Conservation (phyloP, 1,140 invertebrate species). For the Drosophila jambulina region DNA sequence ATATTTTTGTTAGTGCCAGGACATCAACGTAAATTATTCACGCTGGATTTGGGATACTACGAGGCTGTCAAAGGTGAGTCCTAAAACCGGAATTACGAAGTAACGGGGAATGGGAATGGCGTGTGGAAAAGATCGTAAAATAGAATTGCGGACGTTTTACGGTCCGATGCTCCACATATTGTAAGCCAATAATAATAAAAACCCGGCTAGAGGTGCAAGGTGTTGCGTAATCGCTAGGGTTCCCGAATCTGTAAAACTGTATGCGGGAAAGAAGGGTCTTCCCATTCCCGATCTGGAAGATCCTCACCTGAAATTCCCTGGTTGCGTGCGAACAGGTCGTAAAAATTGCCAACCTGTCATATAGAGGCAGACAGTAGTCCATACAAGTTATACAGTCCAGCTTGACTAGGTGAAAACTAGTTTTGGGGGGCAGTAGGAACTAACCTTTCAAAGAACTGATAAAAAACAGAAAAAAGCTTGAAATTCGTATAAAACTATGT, state of each 20-base stretch:
- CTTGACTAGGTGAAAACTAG: slow-evolving; percentile 11
- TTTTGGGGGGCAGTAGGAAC: slow-evolving; percentile 7
- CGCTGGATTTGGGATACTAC: slow-evolving; percentile 85
- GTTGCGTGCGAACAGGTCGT: slow-evolving; percentile 42
- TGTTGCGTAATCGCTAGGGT: slow-evolving; percentile 38
- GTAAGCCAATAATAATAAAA: slow-evolving; percentile 43
- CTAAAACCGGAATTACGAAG: slow-evolving; percentile 21
- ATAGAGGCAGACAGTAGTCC: slow-evolving; percentile 7
- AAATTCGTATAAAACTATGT: not conserved
- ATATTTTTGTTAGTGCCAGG: slow-evolving; percentile 53
- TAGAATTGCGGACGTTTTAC: slow-evolving; percentile 31
- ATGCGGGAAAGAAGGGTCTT: slow-evolving; percentile 24
- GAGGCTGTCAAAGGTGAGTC: slow-evolving; percentile 83
- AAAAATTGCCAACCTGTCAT: slow-evolving; percentile 40
- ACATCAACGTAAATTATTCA: slow-evolving; percentile 81
- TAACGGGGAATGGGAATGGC: not conserved
- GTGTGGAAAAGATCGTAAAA: slow-evolving; percentile 21
- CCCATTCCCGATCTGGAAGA: slow-evolving; percentile 18
- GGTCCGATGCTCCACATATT: slow-evolving; percentile 43
- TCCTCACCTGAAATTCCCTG: slow-evolving; percentile 8
- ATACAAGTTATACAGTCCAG: slow-evolving; percentile 19
- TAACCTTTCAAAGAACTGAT: not conserved
- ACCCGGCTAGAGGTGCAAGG: slow-evolving; percentile 18
- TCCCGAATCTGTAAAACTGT: slow-evolving; percentile 25
- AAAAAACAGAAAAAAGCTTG: not conserved